Base-by-base conservation (phyloP, 2,113 vertebrate species). In the Anseranas semipalmata region DNA sequence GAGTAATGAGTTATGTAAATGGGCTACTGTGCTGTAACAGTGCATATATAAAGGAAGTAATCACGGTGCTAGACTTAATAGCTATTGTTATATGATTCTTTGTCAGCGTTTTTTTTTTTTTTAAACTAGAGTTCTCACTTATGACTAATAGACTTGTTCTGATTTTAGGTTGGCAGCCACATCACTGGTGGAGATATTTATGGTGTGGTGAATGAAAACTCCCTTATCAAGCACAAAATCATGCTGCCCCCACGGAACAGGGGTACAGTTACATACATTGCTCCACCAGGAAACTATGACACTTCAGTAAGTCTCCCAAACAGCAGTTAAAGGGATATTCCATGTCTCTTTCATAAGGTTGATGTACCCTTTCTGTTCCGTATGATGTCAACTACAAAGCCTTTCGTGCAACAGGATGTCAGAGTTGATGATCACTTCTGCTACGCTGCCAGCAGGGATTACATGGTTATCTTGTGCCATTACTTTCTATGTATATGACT, bases 121-220 rank as follows among this genome's bases (percentile, higher is more conserved):
- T 82, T 45, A 89, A 67, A 71, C 46, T 25, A 20, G 33, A 50
- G 18, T 78, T 89, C 62, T 55, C 65, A 19, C 39, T 60, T 92
- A 52, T 68, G 66, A 91, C 68, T 97, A 84, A 95, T 45, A 85
- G 65, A 63, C 28, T 59, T 89, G 15, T 92, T 95, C 75, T 74
- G 79, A 89, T 76, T 94, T 74, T 92, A 99, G 99, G 98, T 98
- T 79, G 99, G 99, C 95, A 99, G 99, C 98, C 99, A 99, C 95
- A 99, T 99, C 96, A 99, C 99, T 62, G 99, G 99, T 41, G 99
- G 99, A 50, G 99, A 99, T 97, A 99, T 99, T 97, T 99, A 99
- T 50, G 99, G 98, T 62, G 67, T 98, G 66, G 99, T 99, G 85
- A 97, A 93, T 22, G 99, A 99, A 95, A 99, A 99, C 94, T 99